phyloP scores from a whole-genome alignment of 2,113 vertebrate species.

The Buteo buteo region DNA sequence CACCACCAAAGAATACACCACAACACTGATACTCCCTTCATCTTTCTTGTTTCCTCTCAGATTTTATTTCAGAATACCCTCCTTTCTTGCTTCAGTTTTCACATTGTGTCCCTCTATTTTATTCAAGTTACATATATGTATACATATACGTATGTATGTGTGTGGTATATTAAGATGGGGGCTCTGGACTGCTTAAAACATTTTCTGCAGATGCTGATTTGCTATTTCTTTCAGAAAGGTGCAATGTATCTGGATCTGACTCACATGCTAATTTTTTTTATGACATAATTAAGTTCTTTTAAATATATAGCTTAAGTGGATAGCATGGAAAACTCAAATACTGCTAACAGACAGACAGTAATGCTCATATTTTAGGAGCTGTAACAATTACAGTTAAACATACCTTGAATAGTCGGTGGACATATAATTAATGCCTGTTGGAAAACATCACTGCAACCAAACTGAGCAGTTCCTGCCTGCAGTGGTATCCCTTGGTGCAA shows the following conservation, averaged over 20 bases:
- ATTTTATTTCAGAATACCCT: background rate
- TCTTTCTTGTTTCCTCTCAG: background rate
- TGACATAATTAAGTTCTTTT: background rate
- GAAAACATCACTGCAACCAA: slow-evolving; percentile 92
- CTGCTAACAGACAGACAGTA: background rate
- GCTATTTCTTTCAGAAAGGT: background rate
- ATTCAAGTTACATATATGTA: background rate
- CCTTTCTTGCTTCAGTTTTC: background rate
- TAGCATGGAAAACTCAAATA: background rate
- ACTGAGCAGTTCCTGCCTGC: slow-evolving; percentile 90
- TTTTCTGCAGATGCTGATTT: background rate
- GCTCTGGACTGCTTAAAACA: background rate
- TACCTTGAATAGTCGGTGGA: slow-evolving; percentile 94
- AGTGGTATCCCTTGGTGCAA: slow-evolving; percentile 93
- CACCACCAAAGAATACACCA: background rate
- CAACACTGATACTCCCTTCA: background rate
- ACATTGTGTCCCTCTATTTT: background rate
- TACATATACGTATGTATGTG: accelerated
- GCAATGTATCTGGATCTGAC: background rate
- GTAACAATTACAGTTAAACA: background rate
- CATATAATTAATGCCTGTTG: slow-evolving; percentile 95
- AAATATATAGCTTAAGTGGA: background rate
- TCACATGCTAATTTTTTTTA: background rate
- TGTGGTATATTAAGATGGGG: background rate
- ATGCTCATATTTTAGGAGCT: background rate